A percentile compares a stretch with the other conserved stretches of the same genome.
phyloP scores from a whole-genome alignment of 2,888 invertebrate genomes.

The Ennomos fuscantarius region DNA sequence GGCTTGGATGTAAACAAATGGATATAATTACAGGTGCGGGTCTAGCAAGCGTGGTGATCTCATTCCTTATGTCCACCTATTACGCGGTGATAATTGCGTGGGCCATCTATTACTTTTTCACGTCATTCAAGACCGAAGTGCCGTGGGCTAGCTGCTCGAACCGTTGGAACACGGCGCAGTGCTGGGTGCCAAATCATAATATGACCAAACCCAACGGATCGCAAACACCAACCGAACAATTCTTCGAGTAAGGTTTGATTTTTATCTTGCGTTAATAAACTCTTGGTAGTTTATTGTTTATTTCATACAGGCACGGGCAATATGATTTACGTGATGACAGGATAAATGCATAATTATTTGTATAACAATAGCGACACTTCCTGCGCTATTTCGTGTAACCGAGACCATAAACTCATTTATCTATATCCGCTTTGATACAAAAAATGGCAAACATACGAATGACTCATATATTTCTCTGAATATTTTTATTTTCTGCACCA shows the following conservation, averaged over 20 bases:
- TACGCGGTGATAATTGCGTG: constrained; percentile 98
- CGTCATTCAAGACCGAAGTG: constrained; percentile 93
- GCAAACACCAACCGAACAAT: constrained; percentile 95
- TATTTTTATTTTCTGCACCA: constrained; percentile 1
- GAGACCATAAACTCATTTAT: constrained; percentile 27
- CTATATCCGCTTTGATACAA: constrained; percentile 26
- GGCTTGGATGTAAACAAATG: constrained; percentile 1
- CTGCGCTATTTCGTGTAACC: constrained; percentile 20
- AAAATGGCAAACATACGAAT: constrained; percentile 23
- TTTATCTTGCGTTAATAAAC: too few species aligned
- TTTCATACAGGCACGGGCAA: too few species aligned
- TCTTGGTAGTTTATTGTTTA: too few species aligned
- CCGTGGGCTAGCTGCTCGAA: constrained; percentile 96
- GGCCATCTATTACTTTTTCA: constrained; percentile 96
- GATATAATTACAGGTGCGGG: constrained; percentile 91
- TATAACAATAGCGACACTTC: constrained; percentile 25
- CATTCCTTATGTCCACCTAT: constrained; percentile 97
- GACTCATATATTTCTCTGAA: constrained; percentile 22
- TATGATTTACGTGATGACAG: background rate
- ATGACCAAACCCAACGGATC: constrained; percentile 89
- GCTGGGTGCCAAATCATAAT: constrained; percentile 91
- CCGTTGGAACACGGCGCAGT: constrained; percentile 93
- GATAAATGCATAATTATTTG: constrained; percentile 14
- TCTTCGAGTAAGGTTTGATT: constrained; percentile 90
- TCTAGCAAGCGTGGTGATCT: constrained; percentile 96